Conservation (phyloP, 2,797 vertebrate species). For the Sebastes oblongus region DNA sequence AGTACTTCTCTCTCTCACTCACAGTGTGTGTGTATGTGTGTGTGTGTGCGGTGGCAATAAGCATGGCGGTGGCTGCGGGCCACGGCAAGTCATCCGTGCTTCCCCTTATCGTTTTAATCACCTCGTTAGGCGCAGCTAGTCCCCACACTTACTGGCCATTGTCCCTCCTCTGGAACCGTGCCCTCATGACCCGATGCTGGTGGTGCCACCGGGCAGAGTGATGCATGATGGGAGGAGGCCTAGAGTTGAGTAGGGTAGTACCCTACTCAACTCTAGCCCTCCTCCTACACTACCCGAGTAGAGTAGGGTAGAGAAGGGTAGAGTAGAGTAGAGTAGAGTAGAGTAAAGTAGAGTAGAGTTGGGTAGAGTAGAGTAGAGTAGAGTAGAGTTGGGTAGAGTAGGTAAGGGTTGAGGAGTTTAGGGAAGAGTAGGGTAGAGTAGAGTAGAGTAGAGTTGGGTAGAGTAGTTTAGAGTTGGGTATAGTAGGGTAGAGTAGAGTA, state of each 20-base stretch:
- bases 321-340: not conserved
- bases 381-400: too few species aligned
- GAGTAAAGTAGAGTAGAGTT: too few species aligned
- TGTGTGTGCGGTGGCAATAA: slow-evolving; percentile 44
- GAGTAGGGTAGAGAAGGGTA: not conserved
- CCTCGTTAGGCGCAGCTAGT: slow-evolving; percentile 83
- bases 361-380: too few species aligned
- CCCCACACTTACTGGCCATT: slow-evolving; percentile 75
- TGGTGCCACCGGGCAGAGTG: slow-evolving; percentile 80
- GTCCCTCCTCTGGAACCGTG: slow-evolving; percentile 76
- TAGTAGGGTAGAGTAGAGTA: too few species aligned
- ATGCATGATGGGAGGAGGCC: slow-evolving; percentile 42
- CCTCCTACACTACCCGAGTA: not conserved
- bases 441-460: too few species aligned
- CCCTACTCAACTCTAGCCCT: too few species aligned
- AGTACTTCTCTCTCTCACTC: slow-evolving; percentile 40
- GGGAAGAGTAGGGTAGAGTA: too few species aligned
- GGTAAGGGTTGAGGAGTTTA: too few species aligned
- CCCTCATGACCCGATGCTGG: slow-evolving; percentile 73
- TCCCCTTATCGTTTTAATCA: slow-evolving; percentile 84
- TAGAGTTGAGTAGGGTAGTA: not conserved
- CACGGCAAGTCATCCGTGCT: slow-evolving; percentile 87
- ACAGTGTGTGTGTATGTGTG: slow-evolving; percentile 16
- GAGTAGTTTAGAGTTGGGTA: too few species aligned
- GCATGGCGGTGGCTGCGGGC: slow-evolving; percentile 78